These are phyloP conservation scores for Campoletis raptor DNA, from an alignment of 2,888 invertebrate genomes.

Conservation along the genomic window DNA sequence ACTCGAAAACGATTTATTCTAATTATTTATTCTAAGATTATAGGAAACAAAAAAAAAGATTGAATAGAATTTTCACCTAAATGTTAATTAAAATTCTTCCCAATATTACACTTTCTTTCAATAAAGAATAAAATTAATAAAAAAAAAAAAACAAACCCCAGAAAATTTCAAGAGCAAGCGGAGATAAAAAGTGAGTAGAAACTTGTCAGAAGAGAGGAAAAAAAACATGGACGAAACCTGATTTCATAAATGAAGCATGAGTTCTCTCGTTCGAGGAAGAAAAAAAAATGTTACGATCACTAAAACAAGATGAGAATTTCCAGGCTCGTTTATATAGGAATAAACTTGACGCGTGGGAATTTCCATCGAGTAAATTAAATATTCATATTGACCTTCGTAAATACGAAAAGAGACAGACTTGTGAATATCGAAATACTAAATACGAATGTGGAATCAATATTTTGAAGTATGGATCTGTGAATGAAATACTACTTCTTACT, in stretches of 20 bases:
- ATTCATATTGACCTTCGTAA: neutral
- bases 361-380: neutral
- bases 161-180: neutral
- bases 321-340: slow-evolving; percentile 3
- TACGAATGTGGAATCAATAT: neutral
- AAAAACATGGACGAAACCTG: neutral
- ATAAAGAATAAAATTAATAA: neutral
- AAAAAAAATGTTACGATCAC: neutral
- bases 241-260: neutral
- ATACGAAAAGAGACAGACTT: neutral
- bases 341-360: slow-evolving; percentile 1
- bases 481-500: neutral
- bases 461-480: neutral
- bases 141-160: neutral
- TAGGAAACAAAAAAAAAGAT: neutral
- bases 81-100: neutral
- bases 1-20: neutral
- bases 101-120: neutral
- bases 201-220: neutral
- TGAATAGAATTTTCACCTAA: neutral
- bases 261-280: neutral
- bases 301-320: neutral
- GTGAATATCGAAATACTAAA: neutral
- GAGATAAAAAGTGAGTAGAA: neutral
- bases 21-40: neutral